Conservation (phyloP, 2,888 invertebrate genomes). For the Philonicus albiceps region DNA sequence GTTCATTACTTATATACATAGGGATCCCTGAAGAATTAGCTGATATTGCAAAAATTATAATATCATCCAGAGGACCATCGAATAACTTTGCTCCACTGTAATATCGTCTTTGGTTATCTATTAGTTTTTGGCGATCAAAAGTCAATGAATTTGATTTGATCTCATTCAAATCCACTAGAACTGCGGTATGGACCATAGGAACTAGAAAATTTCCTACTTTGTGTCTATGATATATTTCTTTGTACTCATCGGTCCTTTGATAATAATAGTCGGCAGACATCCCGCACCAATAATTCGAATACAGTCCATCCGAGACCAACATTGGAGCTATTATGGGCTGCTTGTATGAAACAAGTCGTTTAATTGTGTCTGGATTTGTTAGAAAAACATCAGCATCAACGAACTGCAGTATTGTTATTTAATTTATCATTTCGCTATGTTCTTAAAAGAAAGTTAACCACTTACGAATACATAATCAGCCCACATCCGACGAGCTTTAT, state of each 20-base stretch:
- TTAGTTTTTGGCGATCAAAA: constrained; percentile 67
- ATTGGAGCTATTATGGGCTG: constrained; percentile 81
- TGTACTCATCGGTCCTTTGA: constrained; percentile 82
- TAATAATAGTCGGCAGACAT: constrained; percentile 89
- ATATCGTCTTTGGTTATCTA: constrained; percentile 53
- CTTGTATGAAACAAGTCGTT: constrained; percentile 69
- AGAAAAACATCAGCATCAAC: constrained; percentile 86
- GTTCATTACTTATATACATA: constrained; percentile 81
- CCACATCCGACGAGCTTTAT: constrained; percentile 78
- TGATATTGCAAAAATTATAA: constrained; percentile 88
- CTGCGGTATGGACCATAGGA: constrained; percentile 90
- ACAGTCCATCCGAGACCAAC: constrained; percentile 84
- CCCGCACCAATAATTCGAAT: constrained; percentile 97
- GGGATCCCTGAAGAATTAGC: constrained; percentile 73
- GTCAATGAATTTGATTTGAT: constrained; percentile 72
- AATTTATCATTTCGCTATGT: background rate
- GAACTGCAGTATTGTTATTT: constrained; percentile 67
- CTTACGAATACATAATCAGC: constrained; percentile 89
- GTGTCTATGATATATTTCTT: constrained; percentile 75
- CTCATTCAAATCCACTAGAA: constrained; percentile 77
- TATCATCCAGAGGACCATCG: constrained; percentile 86
- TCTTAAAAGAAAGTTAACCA: constrained; percentile 48
- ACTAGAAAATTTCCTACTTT: constrained; percentile 80
- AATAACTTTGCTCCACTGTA: constrained; percentile 64
- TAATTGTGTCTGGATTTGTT: constrained; percentile 72